Percentiles rank a stretch among this genome's conserved stretches.
These are phyloP conservation scores for Eublepharis macularius DNA, from an alignment of 2,113 vertebrate species.

Conservation along the genomic window DNA sequence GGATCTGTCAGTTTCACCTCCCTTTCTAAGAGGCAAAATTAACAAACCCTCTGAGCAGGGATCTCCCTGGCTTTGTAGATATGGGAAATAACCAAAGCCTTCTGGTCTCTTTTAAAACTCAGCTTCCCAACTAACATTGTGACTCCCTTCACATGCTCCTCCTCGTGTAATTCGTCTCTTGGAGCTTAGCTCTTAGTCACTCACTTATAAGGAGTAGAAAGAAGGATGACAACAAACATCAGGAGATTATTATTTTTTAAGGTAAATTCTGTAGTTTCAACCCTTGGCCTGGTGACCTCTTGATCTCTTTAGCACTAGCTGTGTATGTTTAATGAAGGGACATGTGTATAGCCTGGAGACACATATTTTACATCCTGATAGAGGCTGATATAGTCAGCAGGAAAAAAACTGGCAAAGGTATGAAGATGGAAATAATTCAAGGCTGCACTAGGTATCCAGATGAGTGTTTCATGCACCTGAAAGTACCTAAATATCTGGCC, in stretches of 20 bases:
- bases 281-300: constrained; percentile 24
- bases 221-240: background rate
- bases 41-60: no score
- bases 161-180: no score
- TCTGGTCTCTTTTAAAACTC: no score
- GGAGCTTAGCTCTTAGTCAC: background rate
- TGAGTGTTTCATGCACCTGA: background rate
- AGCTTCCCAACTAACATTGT: no score
- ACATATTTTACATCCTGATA: background rate
- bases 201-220: constrained; percentile 12
- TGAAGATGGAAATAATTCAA: background rate
- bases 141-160: no score
- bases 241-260: constrained; percentile 4
- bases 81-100: no score
- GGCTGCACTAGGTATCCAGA: background rate
- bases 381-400: background rate
- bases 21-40: no score
- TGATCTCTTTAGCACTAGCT: constrained; percentile 2
- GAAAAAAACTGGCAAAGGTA: background rate
- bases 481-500: background rate
- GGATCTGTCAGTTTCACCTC: no score
- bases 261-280: constrained; percentile 18
- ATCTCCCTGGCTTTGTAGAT: no score
- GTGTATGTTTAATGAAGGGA: constrained; percentile 31
- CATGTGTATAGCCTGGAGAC: constrained; percentile 10